Percentiles rank a stretch among this genome's conserved stretches.
Conservation (phyloP, 2,888 invertebrate genomes). For the Phyllotreta striolata region DNA sequence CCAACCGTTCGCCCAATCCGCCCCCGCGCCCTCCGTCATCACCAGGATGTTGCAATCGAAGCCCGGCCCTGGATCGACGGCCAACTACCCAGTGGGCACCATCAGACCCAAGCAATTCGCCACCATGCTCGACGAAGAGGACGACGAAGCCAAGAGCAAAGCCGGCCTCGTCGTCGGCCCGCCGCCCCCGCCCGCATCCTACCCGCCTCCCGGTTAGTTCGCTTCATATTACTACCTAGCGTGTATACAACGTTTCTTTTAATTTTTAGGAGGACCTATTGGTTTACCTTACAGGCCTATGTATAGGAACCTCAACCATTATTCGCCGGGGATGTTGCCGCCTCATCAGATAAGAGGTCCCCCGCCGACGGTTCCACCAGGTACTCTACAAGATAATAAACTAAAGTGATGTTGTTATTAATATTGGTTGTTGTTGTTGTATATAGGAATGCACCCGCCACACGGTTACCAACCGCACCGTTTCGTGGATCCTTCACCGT, state of each 20-base stretch:
- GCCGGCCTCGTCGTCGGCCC: too few species aligned
- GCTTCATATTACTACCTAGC: background rate
- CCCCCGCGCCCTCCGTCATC: conserved; percentile 67
- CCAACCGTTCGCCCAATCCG: conserved; percentile 63
- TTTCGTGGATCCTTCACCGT: conserved; percentile 65
- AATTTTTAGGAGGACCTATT: conserved; percentile 41
- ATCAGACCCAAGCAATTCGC: conserved; percentile 54
- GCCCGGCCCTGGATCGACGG: conserved; percentile 45
- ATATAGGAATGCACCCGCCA: conserved; percentile 53
- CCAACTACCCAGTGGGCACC: conserved; percentile 49
- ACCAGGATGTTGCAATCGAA: conserved; percentile 68
- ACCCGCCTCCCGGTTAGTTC: conserved; percentile 43
- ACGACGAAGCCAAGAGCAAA: conserved; percentile 34
- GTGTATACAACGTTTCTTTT: too few species aligned
- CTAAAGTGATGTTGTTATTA: background rate
- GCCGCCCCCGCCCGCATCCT: conserved; percentile 42
- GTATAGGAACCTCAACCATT: conserved; percentile 50
- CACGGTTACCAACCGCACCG: conserved; percentile 63
- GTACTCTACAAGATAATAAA: conserved; percentile 18
- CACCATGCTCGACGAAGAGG: conserved; percentile 51
- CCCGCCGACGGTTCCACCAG: conserved; percentile 32
- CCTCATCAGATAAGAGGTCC: conserved; percentile 39
- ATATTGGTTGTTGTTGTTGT: conserved; percentile 18
- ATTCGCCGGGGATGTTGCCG: conserved; percentile 43
- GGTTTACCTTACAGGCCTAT: conserved; percentile 48